These are phyloP conservation scores for Strongylocentrotus purpuratus DNA, from an alignment of 35 echinoderm and acorn worm genomes.

Conservation along the genomic window DNA sequence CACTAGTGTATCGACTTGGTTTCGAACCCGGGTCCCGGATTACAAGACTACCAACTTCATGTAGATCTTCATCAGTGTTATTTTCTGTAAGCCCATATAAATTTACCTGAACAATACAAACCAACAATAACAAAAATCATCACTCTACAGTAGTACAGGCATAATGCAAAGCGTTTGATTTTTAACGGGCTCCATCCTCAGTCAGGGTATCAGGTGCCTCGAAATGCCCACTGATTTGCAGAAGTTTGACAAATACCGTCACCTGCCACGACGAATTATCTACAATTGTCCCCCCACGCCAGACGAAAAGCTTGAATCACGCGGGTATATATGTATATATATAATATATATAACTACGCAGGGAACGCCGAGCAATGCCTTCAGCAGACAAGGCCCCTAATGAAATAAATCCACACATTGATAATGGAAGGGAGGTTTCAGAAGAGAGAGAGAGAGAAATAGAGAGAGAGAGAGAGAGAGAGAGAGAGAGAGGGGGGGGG, in stretches of 20 bases:
- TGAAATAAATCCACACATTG: not conserved
- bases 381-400: not conserved
- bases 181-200: not conserved
- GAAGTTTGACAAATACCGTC: not conserved
- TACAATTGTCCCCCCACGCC: conserved; percentile 7
- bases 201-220: not conserved
- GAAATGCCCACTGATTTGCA: not conserved
- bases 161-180: no score
- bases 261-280: not conserved
- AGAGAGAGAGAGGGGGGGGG: no score
- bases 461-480: no score
- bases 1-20: no score
- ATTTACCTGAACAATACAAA: no score
- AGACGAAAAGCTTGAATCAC: not conserved
- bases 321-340: not conserved
- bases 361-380: not conserved
- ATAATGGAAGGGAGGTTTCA: not conserved
- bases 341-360: not conserved
- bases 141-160: no score
- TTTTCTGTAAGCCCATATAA: no score
- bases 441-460: no score
- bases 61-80: no score
- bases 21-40: no score
- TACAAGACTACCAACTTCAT: no score
- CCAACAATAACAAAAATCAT: no score